Evolutionary conservation across 2,113 vertebrate species (phyloP).

Genomic region (Orientallactaga bullata): DNA sequence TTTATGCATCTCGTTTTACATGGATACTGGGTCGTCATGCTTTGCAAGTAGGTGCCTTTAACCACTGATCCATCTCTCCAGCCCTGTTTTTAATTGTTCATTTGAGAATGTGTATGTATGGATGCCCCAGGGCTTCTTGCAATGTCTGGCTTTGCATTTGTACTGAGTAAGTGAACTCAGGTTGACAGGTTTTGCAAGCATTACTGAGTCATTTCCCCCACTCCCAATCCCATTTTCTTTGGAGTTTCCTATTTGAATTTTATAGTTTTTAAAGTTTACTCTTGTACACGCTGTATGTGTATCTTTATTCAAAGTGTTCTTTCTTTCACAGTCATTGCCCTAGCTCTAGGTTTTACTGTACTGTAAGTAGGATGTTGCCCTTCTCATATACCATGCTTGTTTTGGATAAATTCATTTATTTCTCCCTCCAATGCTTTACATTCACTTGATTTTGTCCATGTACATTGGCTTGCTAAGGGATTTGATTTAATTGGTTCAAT

Average conservation of each 20-base stretch:
- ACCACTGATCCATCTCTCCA: too few species aligned
- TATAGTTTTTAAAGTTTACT: background rate
- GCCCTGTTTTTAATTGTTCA: too few species aligned
- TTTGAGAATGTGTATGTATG: too few species aligned
- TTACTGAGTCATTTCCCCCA: too few species aligned
- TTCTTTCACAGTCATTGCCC: background rate
- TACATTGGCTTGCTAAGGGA: background rate
- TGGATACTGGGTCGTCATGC: too few species aligned
- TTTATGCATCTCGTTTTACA: too few species aligned
- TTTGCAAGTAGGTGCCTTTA: too few species aligned
- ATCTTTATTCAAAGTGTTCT: background rate
- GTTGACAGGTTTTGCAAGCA: too few species aligned
- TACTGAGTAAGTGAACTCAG: too few species aligned
- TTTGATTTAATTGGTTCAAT: slow-evolving; percentile 23
- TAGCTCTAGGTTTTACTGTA: background rate
- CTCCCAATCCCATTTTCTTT: background rate
- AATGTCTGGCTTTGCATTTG: too few species aligned
- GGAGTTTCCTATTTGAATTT: background rate
- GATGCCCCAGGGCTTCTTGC: too few species aligned
- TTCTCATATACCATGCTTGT: background rate
- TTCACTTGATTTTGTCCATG: background rate
- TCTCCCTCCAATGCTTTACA: background rate
- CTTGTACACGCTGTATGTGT: background rate
- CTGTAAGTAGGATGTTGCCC: background rate
- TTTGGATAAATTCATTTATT: background rate